Evolutionary conservation across 2,888 invertebrate species (phyloP).

Genomic region (Apamea anceps): DNA sequence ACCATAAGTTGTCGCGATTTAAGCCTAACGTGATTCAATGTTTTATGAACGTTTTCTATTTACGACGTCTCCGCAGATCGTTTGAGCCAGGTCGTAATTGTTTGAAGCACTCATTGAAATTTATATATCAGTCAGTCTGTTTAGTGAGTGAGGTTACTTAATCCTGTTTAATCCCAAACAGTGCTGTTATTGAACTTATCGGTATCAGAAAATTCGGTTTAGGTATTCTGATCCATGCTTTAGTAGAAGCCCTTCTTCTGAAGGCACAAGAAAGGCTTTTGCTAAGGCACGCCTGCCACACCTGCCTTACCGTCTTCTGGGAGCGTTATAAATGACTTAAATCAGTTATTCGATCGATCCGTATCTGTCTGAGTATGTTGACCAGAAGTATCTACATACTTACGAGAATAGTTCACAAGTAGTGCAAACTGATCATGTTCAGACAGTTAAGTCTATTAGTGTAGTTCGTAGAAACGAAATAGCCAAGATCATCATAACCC

Average conservation of each 20-base stretch:
- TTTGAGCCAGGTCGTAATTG: slow-evolving; percentile 5
- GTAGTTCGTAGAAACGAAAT: not conserved
- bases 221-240: no score
- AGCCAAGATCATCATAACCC: not conserved
- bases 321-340: not conserved
- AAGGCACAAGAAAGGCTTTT: no score
- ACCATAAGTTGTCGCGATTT: not conserved
- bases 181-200: not conserved
- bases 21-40: not conserved
- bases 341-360: not conserved
- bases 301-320: no score
- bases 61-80: slow-evolving; percentile 25
- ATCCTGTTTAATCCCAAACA: not conserved
- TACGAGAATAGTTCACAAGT: not conserved
- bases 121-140: not conserved
- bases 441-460: not conserved
- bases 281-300: no score
- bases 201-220: not conserved
- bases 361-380: not conserved
- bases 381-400: not conserved
- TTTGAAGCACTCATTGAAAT: not conserved
- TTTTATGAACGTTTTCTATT: slow-evolving; percentile 26
- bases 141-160: not conserved
- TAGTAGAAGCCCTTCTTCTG: no score
- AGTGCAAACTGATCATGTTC: not conserved